Evolutionary conservation across 2,113 vertebrate genomes (phyloP).

Genomic region (Nycticorax nycticorax): DNA sequence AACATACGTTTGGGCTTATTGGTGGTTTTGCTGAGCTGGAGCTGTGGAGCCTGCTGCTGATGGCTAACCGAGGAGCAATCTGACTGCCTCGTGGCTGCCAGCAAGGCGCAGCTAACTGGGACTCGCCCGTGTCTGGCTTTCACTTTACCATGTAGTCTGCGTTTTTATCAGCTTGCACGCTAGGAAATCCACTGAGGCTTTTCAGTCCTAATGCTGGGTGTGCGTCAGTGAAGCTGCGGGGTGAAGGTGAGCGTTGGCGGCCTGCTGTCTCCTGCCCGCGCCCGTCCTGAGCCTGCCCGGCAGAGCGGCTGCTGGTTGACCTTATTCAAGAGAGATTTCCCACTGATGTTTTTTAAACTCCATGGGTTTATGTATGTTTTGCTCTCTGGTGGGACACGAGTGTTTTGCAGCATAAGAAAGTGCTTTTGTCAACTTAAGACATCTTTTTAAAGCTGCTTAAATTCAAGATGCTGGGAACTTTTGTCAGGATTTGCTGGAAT

Average conservation of each 20-base stretch:
- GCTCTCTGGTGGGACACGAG: background rate
- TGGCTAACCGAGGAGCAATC: background rate
- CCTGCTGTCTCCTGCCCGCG: background rate
- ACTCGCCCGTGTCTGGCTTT: background rate
- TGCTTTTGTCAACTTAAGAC: background rate
- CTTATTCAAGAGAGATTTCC: background rate
- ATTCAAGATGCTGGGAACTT: background rate
- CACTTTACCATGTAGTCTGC: background rate
- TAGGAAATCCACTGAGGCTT: background rate
- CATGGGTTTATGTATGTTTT: background rate
- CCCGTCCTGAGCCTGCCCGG: background rate
- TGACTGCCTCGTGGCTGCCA: background rate
- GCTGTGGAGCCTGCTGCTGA: background rate
- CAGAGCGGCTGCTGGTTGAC: background rate
- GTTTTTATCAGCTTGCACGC: background rate
- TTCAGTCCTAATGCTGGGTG: background rate
- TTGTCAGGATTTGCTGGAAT: background rate
- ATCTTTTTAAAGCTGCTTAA: background rate
- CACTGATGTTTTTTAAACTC: background rate
- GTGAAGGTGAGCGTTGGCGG: background rate
- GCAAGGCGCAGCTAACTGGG: background rate
- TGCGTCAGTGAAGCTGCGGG: background rate
- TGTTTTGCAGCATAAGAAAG: background rate
- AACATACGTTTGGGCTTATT: background rate
- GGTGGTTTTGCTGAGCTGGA: background rate